Base-by-base conservation (phyloP, 2,113 vertebrate genomes). In the Takifugu flavidus region DNA sequence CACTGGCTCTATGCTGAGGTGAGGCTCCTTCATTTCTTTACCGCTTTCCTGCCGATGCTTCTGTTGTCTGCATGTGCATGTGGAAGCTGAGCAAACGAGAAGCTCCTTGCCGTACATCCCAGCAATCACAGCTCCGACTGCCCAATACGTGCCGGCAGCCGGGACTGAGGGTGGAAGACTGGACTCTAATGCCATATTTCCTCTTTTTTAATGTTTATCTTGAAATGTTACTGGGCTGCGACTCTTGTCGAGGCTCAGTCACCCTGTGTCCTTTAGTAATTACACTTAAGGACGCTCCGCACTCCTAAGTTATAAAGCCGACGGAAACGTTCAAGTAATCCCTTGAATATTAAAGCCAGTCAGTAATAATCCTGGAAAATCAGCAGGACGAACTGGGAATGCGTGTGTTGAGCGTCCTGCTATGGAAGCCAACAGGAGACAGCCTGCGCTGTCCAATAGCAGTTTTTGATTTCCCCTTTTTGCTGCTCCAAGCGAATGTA, bases 1-100 rank as follows among this genome's bases (percentile, higher is more conserved):
- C 67, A 74, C 86, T 82, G 56, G 69, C 72, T 80, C 78, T 29
- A 66, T 70, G 60, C 74, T 53, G 87, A 90, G 91, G 90, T 92
- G 89, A 89, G 87, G 51, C 46, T 75, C 55, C 39, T 59, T 64
- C 43, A 28, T 29, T 29, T 53, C 47, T 20, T 45, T 65, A 53
- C 52, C 59, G 25, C 34, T 45, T 44, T 61, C 47, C 66, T 56
- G 25, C 43, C 2, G 43, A 29, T 27, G 63, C 20, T 61, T 68
- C 3, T 67, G 54, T 27, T 56, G 67, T 65, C 14, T 72, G 72
- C 46, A 5, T 62, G 34, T 62, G 65, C 59, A 27, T 59, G 67
- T 45, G 62, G 46, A 42, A 43, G 66, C 55, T 28, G 61, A 59
- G 59, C 51, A 27, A 55, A 12, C 13, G 64, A 56, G 60, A 56